Evolutionary conservation across 2,888 invertebrate genomes (phyloP), one percentile per base, ranked within the genome.

Genomic region (Drosophila quinaria): DNA sequence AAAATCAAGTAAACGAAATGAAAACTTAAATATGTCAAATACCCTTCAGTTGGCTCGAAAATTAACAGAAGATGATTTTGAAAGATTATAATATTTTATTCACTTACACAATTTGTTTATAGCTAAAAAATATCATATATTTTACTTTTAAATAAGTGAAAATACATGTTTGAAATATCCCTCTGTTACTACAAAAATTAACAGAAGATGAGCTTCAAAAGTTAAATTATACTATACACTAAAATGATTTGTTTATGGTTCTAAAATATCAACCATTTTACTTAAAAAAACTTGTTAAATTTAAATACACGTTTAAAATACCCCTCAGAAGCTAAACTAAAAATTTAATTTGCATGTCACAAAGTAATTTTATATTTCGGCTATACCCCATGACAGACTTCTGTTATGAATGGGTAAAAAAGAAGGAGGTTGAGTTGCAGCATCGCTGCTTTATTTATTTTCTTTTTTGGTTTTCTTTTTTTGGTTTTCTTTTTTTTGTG

Each of bases 341-440:
- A 17, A 17, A 13, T 8, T 3, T 0, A 17, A 17, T 31, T 49
- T 35, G 11, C 19, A n/a, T 33, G 50, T 9, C 8, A 35, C n/a
- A 19, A 50, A 22, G 4, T 9, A 9, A 13, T 19, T 22, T n/a
- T 35, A 22, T 0, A 35, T 50, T 19, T 50, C 13, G 13, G 19
- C 9, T 50, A 42, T 46, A 17, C 55, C 50, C 54, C 6, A 8
- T 0, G n/a, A 9, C 1, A 15, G 29, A n/a, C 15, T 13, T 6
- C 41, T 49, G 10, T 9, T 9, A 39, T 46, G n/a, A 19, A 15
- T 10, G 9, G 52, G 10, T 13, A 37, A 25, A 60, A 19, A 33
- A 25, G 25, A 54, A 54, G 47, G 25, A 64, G 64, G 13, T 46
- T 59, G 61, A 61, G 73, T 52, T 55, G 61, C 11, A 74, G 50